Conservation (phyloP, 1,140 invertebrate genomes). For the Ceratina calcarata region DNA sequence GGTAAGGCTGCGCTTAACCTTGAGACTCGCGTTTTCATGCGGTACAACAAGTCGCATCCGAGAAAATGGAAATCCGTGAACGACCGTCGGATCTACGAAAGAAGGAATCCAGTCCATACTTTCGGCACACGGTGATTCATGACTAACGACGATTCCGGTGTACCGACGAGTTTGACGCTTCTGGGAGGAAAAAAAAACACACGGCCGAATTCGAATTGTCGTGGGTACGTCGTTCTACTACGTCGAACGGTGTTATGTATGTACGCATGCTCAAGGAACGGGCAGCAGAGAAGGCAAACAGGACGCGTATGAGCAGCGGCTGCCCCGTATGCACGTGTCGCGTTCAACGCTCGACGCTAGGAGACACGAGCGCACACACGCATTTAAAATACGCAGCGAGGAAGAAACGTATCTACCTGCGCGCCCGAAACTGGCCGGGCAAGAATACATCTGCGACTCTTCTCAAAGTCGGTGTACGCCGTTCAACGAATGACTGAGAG, state of each 20-base stretch:
- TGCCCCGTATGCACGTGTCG: slow-evolving; percentile 7
- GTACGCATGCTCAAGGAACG: slow-evolving; percentile 18
- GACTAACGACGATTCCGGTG: background rate
- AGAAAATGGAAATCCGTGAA: background rate
- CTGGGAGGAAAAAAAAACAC: no score
- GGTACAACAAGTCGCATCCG: background rate
- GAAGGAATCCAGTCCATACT: no score
- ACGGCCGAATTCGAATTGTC: background rate
- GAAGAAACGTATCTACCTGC: slow-evolving; percentile 65
- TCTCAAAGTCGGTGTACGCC: no score
- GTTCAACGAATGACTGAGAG: no score
- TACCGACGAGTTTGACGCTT: no score
- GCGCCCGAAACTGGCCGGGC: slow-evolving; percentile 66
- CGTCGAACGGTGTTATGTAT: no score
- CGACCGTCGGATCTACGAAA: no score
- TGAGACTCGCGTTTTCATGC: background rate
- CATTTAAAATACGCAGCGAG: slow-evolving; percentile 20
- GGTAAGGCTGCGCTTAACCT: background rate
- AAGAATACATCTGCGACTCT: no score
- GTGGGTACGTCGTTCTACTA: no score
- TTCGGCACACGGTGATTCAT: no score
- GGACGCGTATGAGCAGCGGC: background rate
- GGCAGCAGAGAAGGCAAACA: slow-evolving; percentile 9
- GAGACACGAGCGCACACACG: slow-evolving; percentile 35
- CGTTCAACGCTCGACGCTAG: background rate